Conservation (phyloP, 2,113 vertebrate species). For the Vulpes ferrilata region DNA sequence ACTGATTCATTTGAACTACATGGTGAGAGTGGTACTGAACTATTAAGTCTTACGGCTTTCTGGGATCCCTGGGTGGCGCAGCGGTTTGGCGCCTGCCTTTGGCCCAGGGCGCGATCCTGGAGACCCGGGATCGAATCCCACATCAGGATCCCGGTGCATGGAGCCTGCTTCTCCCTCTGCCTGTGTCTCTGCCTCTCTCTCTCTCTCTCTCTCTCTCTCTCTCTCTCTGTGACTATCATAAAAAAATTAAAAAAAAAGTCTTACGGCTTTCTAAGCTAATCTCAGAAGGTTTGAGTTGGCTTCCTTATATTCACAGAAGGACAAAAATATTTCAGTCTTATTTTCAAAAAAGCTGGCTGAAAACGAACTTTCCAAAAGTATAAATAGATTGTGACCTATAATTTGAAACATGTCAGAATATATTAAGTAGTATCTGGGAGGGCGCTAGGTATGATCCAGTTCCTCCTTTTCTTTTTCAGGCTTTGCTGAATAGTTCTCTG, state of each 20-base stretch:
- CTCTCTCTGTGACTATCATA: no score
- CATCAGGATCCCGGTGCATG: no score
- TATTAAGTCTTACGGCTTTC: not conserved
- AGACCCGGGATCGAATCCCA: no score
- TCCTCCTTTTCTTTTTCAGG: slow-evolving; percentile 45
- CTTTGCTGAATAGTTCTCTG: slow-evolving; percentile 27
- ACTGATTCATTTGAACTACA: not conserved
- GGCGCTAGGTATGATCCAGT: not conserved
- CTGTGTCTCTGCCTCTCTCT: no score
- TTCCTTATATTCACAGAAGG: slow-evolving; percentile 54
- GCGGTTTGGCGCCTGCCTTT: no score
- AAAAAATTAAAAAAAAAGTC: not conserved
- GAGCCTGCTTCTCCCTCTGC: no score
- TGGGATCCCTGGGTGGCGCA: no score
- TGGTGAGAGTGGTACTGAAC: not conserved
- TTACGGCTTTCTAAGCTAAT: not conserved
- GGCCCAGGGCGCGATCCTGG: no score
- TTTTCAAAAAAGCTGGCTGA: slow-evolving; percentile 15
- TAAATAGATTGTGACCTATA: slow-evolving; percentile 73
- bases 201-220: no score
- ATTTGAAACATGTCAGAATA: slow-evolving; percentile 69
- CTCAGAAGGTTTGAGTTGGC: not conserved
- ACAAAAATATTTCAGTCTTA: slow-evolving; percentile 52
- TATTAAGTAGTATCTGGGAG: slow-evolving; percentile 55
- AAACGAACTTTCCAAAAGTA: slow-evolving; percentile 65